Evolutionary conservation across 2,888 invertebrate species (phyloP).

Genomic region (Pristionchus mayeri): DNA sequence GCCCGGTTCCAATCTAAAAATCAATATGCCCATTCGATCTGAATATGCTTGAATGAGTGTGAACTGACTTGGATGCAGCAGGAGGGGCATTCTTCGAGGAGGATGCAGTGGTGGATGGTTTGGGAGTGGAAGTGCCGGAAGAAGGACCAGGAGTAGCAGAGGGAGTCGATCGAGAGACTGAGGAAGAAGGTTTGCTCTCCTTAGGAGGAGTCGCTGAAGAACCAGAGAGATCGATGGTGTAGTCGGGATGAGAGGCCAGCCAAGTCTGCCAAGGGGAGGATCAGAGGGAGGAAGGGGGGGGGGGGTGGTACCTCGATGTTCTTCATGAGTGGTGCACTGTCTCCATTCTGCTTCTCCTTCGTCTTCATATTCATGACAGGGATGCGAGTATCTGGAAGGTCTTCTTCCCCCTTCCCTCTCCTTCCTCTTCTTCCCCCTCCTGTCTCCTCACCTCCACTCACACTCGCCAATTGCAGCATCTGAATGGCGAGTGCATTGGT

Average conservation of each 20-base stretch:
- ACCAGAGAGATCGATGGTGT: constrained; percentile 48
- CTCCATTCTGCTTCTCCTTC: constrained; percentile 48
- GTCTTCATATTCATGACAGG: constrained; percentile 51
- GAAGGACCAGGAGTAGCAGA: constrained; percentile 35
- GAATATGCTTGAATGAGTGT: neutral
- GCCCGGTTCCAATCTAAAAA: constrained; percentile 63
- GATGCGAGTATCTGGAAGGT: constrained; percentile 48
- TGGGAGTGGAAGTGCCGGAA: constrained; percentile 26
- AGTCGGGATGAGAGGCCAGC: constrained; percentile 48
- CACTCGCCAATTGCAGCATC: constrained; percentile 53
- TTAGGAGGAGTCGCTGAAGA: neutral
- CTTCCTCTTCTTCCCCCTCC: neutral
- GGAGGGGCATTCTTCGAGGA: constrained; percentile 1
- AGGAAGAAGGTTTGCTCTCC: neutral
- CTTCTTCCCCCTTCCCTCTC: neutral
- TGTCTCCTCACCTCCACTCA: constrained; percentile 51
- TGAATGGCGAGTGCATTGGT: constrained; percentile 46
- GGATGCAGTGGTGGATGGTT: neutral
- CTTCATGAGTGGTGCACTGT: constrained; percentile 50
- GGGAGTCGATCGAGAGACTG: neutral
- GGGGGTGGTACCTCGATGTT: constrained; percentile 33
- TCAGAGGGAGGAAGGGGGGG: neutral
- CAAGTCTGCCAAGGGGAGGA: constrained; percentile 49
- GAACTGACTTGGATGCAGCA: constrained; percentile 29
- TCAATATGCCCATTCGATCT: neutral